A percentile compares a stretch with the other conserved stretches of the same genome.
These are phyloP conservation scores for Archaeoteleia sp. DNA, from an alignment of 2,888 invertebrate genomes.

Conservation along the genomic window DNA sequence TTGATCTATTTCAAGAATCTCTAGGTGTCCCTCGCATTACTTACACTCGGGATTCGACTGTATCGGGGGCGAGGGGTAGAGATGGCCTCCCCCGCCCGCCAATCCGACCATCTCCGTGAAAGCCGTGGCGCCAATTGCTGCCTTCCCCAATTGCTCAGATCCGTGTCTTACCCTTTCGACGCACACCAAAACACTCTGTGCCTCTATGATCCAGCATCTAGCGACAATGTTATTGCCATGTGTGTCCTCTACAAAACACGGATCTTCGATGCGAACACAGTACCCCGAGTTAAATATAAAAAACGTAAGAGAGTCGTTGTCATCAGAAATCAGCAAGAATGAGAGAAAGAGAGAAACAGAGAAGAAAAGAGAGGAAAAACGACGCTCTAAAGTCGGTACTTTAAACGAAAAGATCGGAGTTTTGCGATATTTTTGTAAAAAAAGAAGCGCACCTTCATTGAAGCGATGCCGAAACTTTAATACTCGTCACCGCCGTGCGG, in stretches of 20 bases:
- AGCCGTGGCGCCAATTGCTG: slow-evolving; percentile 70
- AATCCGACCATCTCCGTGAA: slow-evolving; percentile 78
- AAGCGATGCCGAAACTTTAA: too few relatives aligned
- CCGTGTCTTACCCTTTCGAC: slow-evolving; percentile 57
- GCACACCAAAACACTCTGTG: slow-evolving; percentile 52
- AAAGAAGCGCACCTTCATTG: neutral
- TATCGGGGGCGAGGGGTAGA: slow-evolving; percentile 78
- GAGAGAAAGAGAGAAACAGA: too few relatives aligned
- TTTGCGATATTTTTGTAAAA: neutral
- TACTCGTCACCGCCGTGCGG: neutral
- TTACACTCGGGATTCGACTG: slow-evolving; percentile 78
- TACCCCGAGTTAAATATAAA: too few relatives aligned
- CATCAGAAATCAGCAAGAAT: too few relatives aligned
- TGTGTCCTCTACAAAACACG: too few relatives aligned
- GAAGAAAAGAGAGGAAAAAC: too few relatives aligned
- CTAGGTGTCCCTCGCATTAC: slow-evolving; percentile 50
- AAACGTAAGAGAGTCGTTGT: too few relatives aligned
- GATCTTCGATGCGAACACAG: too few relatives aligned
- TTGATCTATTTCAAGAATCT: too few relatives aligned
- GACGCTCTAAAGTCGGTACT: too few relatives aligned
- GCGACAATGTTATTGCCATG: too few relatives aligned
- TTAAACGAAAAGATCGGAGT: too few relatives aligned
- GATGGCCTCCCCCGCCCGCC: slow-evolving; percentile 78
- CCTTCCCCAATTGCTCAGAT: slow-evolving; percentile 47
- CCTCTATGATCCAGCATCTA: neutral